Evolutionary conservation across 2,797 vertebrate species (phyloP), one percentile per base, ranked within the genome.

Genomic region (Enteromius anoplus): DNA sequence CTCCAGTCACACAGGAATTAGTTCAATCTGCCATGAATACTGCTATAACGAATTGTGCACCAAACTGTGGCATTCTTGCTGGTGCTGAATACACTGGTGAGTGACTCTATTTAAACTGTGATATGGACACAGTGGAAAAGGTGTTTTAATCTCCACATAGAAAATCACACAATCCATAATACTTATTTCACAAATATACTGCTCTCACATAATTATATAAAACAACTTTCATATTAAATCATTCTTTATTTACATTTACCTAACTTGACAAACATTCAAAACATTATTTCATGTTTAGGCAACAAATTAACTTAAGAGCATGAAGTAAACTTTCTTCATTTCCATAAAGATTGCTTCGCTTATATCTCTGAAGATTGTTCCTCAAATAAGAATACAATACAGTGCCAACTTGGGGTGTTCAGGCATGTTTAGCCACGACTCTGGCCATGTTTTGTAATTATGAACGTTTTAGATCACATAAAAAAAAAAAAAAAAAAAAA

Each of bases 61-160:
- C 3, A 0, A 23, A 23, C 51, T 88, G 88, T 58, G n/a, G 5
- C 40, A 40, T 90, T 17, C 83, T 95, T 6, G 0, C 0, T 0
- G 0, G 1, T 3, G 91, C 91, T n/a, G 17, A 6, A 1, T 94
- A 88, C 75, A 23, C 0, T 1, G 1, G 95, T 94, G 80, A 73
- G 89, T 34, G 3, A 23, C 26, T 71, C 42, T 10, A 60, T 26
- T 17, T 42, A 40, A 12, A 0, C 26, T 53, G 2, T 15, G 6
- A 65, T 53, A 53, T 53, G 19, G 32, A 47, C 3, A 32, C 17
- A 32, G 45, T 75, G 32, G 55, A 75, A 75, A 11, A 12, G 19
- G 10, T 10, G 17, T n/a, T 12, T 53, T 51, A 51, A 51, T 72
- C 4, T 49, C 26, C 4, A 45, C 68, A 49, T 32, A 11, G 45